Percentiles rank a stretch among this genome's conserved stretches.
These are phyloP conservation scores for Odontothrips loti DNA, from an alignment of 2,888 invertebrate genomes.

Conservation along the genomic window DNA sequence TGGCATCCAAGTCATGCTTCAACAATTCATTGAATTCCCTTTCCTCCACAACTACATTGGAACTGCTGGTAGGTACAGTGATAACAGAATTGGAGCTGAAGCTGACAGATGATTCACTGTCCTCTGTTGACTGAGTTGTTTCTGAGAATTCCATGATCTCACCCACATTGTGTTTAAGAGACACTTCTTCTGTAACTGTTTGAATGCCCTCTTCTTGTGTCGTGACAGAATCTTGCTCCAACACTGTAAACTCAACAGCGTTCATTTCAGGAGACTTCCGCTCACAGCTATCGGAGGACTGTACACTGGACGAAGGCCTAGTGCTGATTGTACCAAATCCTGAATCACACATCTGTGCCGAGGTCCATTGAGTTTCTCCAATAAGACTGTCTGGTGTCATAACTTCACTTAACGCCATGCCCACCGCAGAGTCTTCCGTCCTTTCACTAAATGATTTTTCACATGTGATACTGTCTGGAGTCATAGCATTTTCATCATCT, in stretches of 20 bases:
- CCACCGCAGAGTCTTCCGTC: not conserved
- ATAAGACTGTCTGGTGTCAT: not conserved
- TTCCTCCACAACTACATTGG: not conserved
- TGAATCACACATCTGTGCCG: not conserved
- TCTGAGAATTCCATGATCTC: not conserved
- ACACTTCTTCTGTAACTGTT: not conserved
- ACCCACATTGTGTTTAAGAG: not conserved
- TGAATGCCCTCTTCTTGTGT: not conserved
- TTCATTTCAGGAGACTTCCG: not conserved
- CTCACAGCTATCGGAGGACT: not conserved
- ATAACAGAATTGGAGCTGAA: not conserved
- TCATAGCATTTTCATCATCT: not conserved
- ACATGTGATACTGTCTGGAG: not conserved
- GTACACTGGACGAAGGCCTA: not conserved
- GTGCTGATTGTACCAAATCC: constrained; percentile 6
- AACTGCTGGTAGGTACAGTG: not conserved
- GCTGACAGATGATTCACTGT: constrained; percentile 9
- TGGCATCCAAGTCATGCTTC: not conserved
- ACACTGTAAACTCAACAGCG: not conserved
- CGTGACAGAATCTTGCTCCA: not conserved
- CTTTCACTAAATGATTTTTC: not conserved
- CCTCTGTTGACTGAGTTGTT: not conserved
- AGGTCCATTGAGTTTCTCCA: constrained; percentile 3
- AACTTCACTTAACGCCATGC: not conserved
- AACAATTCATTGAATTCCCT: too few species aligned